Conservation (phyloP, 2,113 vertebrate species). For the Chloropsis cyanopogon region DNA sequence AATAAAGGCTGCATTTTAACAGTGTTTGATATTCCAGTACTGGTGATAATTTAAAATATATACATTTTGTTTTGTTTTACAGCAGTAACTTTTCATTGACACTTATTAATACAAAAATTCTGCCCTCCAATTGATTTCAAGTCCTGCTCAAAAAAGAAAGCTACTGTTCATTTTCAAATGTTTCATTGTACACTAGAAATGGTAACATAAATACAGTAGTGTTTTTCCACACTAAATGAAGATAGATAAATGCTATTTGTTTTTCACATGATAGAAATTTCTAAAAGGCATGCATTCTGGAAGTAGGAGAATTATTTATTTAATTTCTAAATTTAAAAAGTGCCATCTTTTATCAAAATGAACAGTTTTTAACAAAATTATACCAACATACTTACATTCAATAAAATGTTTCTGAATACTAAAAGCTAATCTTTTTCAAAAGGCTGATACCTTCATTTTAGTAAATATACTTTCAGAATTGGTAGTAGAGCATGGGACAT, state of each 20-base stretch:
- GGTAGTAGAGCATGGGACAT: no score
- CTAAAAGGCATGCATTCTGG: neutral
- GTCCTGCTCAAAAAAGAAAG: conserved; percentile 32
- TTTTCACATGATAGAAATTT: neutral
- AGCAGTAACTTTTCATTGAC: conserved; percentile 46
- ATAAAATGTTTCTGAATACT: neutral
- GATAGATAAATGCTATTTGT: conserved; percentile 35
- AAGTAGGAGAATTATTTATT: neutral
- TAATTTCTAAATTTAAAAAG: neutral
- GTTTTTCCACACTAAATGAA: conserved; percentile 27
- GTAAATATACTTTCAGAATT: neutral
- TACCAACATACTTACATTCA: neutral
- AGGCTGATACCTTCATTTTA: neutral
- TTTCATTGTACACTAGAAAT: conserved; percentile 38
- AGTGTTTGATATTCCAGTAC: conserved; percentile 52
- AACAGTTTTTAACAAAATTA: neutral
- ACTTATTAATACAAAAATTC: conserved; percentile 55
- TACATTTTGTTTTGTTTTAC: conserved; percentile 61
- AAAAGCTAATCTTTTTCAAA: neutral
- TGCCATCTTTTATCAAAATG: neutral
- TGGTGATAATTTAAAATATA: conserved; percentile 56
- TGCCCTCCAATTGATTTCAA: conserved; percentile 21
- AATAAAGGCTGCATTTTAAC: conserved; percentile 63
- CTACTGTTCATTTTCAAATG: conserved; percentile 51
- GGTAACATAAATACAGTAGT: conserved; percentile 29